Evolutionary conservation across 2,888 invertebrate species (phyloP).

Genomic region (Drosophila niveifrons): DNA sequence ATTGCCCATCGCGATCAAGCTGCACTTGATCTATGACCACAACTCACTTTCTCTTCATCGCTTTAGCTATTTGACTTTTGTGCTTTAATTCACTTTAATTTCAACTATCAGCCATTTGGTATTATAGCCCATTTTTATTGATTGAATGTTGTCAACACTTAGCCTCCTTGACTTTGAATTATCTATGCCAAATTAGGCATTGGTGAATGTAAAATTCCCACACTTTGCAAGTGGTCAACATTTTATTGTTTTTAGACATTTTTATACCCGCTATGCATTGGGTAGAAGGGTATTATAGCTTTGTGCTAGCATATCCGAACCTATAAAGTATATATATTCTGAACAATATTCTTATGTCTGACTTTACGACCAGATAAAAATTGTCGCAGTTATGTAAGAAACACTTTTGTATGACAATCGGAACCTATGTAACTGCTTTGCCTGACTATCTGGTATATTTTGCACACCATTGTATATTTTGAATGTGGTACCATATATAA

Average conservation of each 20-base stretch:
- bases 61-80: conserved; percentile 5
- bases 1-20: conserved; percentile 49
- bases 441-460: too few relatives aligned
- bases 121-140: conserved; percentile 7
- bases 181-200: not conserved
- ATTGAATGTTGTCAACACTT: conserved; percentile 18
- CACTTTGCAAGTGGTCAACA: not conserved
- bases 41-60: conserved; percentile 14
- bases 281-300: too few relatives aligned
- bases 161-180: not conserved
- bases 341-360: too few relatives aligned
- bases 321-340: too few relatives aligned
- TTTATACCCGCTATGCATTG: not conserved
- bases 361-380: too few relatives aligned
- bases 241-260: not conserved
- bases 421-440: too few relatives aligned
- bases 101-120: not conserved
- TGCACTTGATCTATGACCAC: conserved; percentile 26
- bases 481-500: too few relatives aligned
- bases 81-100: conserved; percentile 6
- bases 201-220: conserved; percentile 3
- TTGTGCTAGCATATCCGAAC: too few relatives aligned
- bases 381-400: too few relatives aligned
- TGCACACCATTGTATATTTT: too few relatives aligned
- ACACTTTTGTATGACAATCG: too few relatives aligned